Percentiles rank a stretch among this genome's conserved stretches.
These are phyloP conservation scores for Frankliniella fusca DNA, from an alignment of 2,888 invertebrate species.

Conservation along the genomic window DNA sequence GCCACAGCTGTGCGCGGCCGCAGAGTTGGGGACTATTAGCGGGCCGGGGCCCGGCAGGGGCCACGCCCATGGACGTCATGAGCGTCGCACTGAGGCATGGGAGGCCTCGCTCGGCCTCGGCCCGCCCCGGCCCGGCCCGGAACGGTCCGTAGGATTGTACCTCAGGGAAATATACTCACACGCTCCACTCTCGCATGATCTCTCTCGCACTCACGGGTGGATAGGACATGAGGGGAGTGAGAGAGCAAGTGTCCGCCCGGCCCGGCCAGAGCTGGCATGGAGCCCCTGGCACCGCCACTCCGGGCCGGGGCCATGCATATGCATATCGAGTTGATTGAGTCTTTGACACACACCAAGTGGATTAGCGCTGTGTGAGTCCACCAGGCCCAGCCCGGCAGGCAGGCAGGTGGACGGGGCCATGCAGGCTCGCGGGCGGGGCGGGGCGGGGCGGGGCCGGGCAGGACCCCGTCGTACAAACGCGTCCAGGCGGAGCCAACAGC, in stretches of 20 bases:
- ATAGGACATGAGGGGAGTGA: neutral
- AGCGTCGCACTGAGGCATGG: too few relatives aligned
- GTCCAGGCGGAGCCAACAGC: too few relatives aligned
- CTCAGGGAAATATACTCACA: neutral
- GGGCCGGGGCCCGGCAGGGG: too few relatives aligned
- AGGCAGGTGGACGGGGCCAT: too few relatives aligned
- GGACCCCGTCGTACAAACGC: too few relatives aligned
- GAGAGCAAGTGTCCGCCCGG: neutral
- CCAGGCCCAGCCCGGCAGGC: neutral
- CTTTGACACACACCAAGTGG: neutral
- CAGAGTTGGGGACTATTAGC: too few relatives aligned
- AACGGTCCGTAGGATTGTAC: neutral
- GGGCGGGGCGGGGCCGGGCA: too few relatives aligned
- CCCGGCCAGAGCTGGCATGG: neutral
- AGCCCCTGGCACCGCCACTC: neutral
- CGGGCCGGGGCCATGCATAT: neutral
- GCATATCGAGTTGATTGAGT: conserved; percentile 15
- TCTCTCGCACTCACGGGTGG: neutral
- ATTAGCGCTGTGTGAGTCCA: too few relatives aligned
- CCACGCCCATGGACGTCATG: too few relatives aligned
- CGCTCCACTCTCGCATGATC: neutral
- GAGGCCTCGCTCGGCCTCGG: neutral
- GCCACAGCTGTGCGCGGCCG: too few relatives aligned
- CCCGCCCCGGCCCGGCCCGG: neutral
- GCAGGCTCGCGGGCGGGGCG: too few relatives aligned